Evolutionary conservation across 2,113 vertebrate genomes (phyloP), one percentile per base, ranked within the genome.

Genomic region (Todiramphus saurophagus): DNA sequence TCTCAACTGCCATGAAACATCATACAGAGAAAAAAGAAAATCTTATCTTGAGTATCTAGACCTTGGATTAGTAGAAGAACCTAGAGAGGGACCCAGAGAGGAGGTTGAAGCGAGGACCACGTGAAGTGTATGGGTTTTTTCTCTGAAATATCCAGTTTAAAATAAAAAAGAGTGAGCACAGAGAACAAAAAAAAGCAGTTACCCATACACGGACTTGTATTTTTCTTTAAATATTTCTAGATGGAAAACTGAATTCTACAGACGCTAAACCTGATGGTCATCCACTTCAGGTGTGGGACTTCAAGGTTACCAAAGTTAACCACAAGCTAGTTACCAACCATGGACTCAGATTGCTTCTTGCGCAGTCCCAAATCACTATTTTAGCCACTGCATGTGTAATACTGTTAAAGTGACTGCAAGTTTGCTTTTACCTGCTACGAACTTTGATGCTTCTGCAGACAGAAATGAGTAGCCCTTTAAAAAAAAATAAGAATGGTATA

Each of bases 401-500:
- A 44, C 48, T 92, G 23, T 64, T 55, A 72, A 33, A 92, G 37
- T 48, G 76, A 77, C 62, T 72, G 23, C 21, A 93, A 82, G 39
- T 67, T 86, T 96, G 37, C 30, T 89, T 87, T 87, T 86, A 93
- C n/a, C 70, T 88, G 58, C 76, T 68, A 60, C 66, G 66, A 87
- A 73, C 53, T 68, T 25, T 30, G 77, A 81, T 48, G 56, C 17
- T 87, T 87, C 70, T 94, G 35, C 28, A 69, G 28, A 83, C 25
- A 90, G 44, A 96, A 95, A 93, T n/a, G 18, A 11, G 77, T 83
- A 92, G 46, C 66, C 63, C 77, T 94, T 92, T 78, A 76, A 93
- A 87, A 53, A 9, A 48, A 17, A 63, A 63, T 13, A 24, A 79
- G 51, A 93, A 82, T 75, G 13, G 58, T 27, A 84, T 79, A 80